Evolutionary conservation across 2,888 invertebrate species (phyloP).

Genomic region (Spodoptera exigua): DNA sequence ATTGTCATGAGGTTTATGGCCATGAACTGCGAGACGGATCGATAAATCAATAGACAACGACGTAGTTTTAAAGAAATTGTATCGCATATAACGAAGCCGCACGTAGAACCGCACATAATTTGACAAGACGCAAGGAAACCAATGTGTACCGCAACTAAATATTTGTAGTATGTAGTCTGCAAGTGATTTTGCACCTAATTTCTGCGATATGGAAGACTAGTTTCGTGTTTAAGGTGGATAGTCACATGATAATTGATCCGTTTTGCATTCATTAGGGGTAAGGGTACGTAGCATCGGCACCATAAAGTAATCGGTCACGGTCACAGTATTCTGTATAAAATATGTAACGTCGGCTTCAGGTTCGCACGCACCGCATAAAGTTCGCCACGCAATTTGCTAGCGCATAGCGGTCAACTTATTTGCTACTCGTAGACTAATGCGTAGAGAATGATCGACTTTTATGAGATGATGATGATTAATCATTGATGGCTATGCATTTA

Average conservation of each 20-base stretch:
- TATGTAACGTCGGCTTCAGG: constrained; percentile 35
- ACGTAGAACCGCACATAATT: constrained; percentile 12
- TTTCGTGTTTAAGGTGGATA: constrained; percentile 31
- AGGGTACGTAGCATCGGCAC: constrained; percentile 31
- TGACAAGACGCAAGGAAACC: constrained; percentile 17
- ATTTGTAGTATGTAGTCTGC: background rate
- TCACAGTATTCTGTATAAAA: constrained; percentile 39
- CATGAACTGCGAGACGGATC: background rate
- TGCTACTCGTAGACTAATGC: constrained; percentile 23
- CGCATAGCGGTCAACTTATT: constrained; percentile 26
- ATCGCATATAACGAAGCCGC: constrained; percentile 1
- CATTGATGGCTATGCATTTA: constrained; percentile 1
- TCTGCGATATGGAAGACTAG: constrained; percentile 9
- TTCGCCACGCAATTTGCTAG: constrained; percentile 53
- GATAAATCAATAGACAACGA: constrained; percentile 1
- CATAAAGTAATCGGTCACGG: constrained; percentile 49
- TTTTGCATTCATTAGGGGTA: constrained; percentile 43
- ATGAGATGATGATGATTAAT: constrained; percentile 4
- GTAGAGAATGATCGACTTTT: constrained; percentile 13
- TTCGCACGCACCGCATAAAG: constrained; percentile 44
- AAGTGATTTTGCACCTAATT: background rate
- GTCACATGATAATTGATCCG: constrained; percentile 47
- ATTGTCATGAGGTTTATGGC: background rate
- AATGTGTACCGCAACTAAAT: constrained; percentile 4
- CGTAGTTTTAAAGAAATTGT: constrained; percentile 11